Evolutionary conservation across 2,113 vertebrate genomes (phyloP), one percentile per base, ranked within the genome.

Genomic region (Pimephales promelas): DNA sequence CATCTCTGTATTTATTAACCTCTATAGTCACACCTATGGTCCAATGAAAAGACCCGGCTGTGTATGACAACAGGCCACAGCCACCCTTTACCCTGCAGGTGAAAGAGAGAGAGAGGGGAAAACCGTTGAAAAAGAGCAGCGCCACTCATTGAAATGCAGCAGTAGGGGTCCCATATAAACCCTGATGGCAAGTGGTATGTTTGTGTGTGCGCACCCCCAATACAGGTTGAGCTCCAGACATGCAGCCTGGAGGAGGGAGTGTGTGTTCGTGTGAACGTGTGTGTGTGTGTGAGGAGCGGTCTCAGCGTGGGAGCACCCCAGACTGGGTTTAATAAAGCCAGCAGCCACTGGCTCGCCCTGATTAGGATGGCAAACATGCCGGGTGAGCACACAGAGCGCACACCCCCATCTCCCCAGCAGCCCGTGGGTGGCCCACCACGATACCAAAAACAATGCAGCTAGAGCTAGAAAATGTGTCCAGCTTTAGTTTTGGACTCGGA

Each of bases 311-410:
- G 89, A 85, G 87, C 88, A 81, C 82, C 87, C 84, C 88, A 91
- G 87, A 91, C 91, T 85, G 87, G 84, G 88, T 92, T 89, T 92
- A 91, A 93, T 92, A 91, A 88, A 88, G 61, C 78, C 85, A 82
- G 64, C 84, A 83, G 87, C 84, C 85, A 79, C 90, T 85, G 88
- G 90, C 88, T 88, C 78, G 88, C 86, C 89, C 91, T 94, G 93
- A 94, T 94, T 94, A 92, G 90, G 85, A 93, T 86, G 90, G 83
- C 79, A 90, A 92, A 92, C 92, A 91, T 87, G 86, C 89, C 49
- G 76, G 80, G 85, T 84, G 81, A 85, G 83, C 83, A 77, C 82
- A 83, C 43, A 59, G 87, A 83, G 26, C 34, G 68, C 83, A 71
- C 79, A 79, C 83, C 83, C 88, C 87, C 89, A 83, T 74, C 49